Conservation (phyloP, 2,888 invertebrate species). For the Caenorhabditis plicata region DNA sequence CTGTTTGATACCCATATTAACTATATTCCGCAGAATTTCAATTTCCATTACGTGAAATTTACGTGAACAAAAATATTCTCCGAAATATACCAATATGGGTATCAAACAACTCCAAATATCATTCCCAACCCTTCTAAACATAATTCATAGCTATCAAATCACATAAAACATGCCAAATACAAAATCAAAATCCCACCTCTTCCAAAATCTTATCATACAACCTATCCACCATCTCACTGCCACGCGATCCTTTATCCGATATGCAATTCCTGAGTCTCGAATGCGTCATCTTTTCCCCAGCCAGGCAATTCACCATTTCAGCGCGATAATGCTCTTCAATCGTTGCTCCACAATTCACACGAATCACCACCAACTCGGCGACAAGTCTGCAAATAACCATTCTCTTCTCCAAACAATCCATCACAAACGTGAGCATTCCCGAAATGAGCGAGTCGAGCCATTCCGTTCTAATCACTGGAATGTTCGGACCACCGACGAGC, state of each 20-base stretch:
- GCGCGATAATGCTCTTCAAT: conserved; percentile 18
- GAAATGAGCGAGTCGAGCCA: conserved; percentile 1
- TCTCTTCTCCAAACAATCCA: conserved; percentile 1
- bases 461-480: background rate
- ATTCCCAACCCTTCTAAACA: too few species aligned
- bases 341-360: conserved; percentile 35
- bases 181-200: conserved; percentile 20
- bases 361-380: conserved; percentile 45
- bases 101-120: too few species aligned
- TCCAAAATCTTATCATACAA: conserved; percentile 39
- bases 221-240: conserved; percentile 24
- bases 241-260: conserved; percentile 44
- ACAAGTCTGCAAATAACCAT: conserved; percentile 41
- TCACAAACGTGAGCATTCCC: conserved; percentile 1
- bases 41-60: too few species aligned
- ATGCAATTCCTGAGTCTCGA: conserved; percentile 42
- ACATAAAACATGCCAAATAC: too few species aligned
- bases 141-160: too few species aligned
- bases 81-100: too few species aligned
- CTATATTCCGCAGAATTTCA: too few species aligned
- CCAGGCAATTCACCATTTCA: conserved; percentile 27
- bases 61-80: too few species aligned
- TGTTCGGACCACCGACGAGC: too few species aligned
- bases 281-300: conserved; percentile 30
- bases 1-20: too few species aligned